Evolutionary conservation across 2,113 vertebrate species (phyloP), one percentile per base, ranked within the genome.

Genomic region (Hippocampus barbouri): DNA sequence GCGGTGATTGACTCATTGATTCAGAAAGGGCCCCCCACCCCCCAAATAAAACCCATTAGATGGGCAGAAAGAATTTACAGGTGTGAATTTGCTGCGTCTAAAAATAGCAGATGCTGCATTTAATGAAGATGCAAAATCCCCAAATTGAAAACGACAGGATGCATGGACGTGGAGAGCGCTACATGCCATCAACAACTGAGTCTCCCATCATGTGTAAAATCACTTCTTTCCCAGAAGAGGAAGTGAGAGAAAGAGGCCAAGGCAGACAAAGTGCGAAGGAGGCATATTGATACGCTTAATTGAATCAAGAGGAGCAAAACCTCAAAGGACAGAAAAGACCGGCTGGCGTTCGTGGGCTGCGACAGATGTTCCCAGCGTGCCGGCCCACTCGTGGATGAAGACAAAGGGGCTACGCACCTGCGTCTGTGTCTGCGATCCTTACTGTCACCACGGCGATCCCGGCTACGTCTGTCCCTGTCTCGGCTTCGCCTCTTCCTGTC

Each of bases 401-500:
- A 8, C 15, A 49, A 34, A 38, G 34, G 14, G 10, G 4, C 1
- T 34, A 80, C 88, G 51, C 57, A 94, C 92, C 91, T 94, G 76
- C 90, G 90, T 71, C 94, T 89, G 77, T 92, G 94, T 78, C 94
- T 91, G 53, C 94, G 90, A n/a, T 97, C 95, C 40, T 96, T 94
- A 85, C 93, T 95, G 66, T 95, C 93, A 66, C 89, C 94, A 21
- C 95, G 91, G 8, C 91, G 92, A 51, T 96, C 93, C 73, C 91
- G 80, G 87, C 91, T 93, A 73, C 86, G 94, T 90, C 91, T 86
- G 18, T 92, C 91, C 70, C 91, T 73, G 75, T 95, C 96, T 56
- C 94, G 91, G 67, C 94, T 96, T 77, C 91, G 92, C 79, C 79
- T 91, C 75, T 96, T 96, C 75, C 94, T 91, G 51, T 96, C 95